Evolutionary conservation across 2,888 invertebrate genomes (phyloP).

Genomic region (Melitaea athalia): DNA sequence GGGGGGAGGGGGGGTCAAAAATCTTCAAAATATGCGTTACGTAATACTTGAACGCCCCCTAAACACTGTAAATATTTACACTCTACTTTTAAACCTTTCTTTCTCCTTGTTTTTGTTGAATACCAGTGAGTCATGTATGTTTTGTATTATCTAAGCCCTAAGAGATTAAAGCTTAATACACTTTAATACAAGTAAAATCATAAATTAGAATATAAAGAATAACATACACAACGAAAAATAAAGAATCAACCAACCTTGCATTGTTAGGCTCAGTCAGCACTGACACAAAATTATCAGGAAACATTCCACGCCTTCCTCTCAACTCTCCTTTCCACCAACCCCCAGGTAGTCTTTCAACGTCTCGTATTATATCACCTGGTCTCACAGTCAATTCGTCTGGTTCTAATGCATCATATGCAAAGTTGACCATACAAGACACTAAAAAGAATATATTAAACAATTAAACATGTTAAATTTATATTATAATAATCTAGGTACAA

Average conservation of each 20-base stretch:
- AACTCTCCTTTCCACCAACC: slow-evolving; percentile 97
- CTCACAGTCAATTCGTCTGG: slow-evolving; percentile 91
- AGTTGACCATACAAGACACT: slow-evolving; percentile 93
- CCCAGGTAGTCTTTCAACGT: slow-evolving; percentile 88
- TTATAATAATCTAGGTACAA: neutral
- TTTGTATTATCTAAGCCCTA: too few species aligned
- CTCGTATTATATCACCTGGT: slow-evolving; percentile 91
- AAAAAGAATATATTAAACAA: slow-evolving; percentile 45
- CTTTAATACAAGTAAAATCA: too few species aligned
- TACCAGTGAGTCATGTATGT: too few species aligned
- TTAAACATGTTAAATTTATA: neutral
- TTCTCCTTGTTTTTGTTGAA: too few species aligned
- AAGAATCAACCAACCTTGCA: slow-evolving; percentile 61
- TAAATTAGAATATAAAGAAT: neutral
- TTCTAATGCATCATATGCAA: slow-evolving; percentile 92
- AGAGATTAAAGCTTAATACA: too few species aligned
- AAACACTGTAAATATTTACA: too few species aligned
- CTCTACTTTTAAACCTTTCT: too few species aligned
- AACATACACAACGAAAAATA: slow-evolving; percentile 2
- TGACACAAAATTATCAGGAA: slow-evolving; percentile 96
- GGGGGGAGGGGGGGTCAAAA: too few species aligned
- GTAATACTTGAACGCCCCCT: too few species aligned
- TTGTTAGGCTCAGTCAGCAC: slow-evolving; percentile 73
- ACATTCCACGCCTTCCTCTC: slow-evolving; percentile 91
- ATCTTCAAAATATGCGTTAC: too few species aligned